Conservation (phyloP, 2,113 vertebrate species). For the Bagarius yarrelli region DNA sequence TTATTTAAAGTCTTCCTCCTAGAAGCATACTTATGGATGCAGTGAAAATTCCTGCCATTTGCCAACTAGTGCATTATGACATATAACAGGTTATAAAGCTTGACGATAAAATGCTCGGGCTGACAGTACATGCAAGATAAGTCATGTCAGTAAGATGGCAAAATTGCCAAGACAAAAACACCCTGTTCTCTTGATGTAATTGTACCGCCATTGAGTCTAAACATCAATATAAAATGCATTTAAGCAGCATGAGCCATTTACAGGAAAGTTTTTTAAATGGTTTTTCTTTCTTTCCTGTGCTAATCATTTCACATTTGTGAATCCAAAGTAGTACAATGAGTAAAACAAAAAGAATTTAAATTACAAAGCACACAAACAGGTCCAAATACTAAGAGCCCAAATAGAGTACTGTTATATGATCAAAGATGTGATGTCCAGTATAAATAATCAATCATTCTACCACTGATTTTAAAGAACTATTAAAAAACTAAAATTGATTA, state of each 20-base stretch:
- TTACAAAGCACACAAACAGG: not conserved
- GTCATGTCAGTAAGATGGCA: not conserved
- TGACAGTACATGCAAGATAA: not conserved
- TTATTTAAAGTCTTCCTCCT: not conserved
- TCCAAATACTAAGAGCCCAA: not conserved
- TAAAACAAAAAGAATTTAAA: not conserved
- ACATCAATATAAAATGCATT: slow-evolving; percentile 1
- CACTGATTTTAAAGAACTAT: not conserved
- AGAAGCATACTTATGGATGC: not conserved
- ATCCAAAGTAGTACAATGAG: not conserved
- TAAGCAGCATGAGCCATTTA: not conserved
- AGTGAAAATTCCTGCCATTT: not conserved
- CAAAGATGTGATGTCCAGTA: not conserved
- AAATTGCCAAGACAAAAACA: not conserved
- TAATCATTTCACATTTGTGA: not conserved
- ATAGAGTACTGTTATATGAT: not conserved
- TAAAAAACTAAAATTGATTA: not conserved
- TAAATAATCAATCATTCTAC: not conserved
- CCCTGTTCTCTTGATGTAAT: not conserved
- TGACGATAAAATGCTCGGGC: not conserved
- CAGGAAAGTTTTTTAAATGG: not conserved
- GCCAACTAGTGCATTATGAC: slow-evolving; percentile 6
- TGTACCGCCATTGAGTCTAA: not conserved
- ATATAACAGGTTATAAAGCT: slow-evolving; percentile 3
- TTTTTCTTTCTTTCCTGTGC: not conserved